A percentile compares a stretch with the other conserved stretches of the same genome.
These are phyloP conservation scores for Forpus xanthops DNA, from an alignment of 2,797 vertebrate species.

Conservation along the genomic window DNA sequence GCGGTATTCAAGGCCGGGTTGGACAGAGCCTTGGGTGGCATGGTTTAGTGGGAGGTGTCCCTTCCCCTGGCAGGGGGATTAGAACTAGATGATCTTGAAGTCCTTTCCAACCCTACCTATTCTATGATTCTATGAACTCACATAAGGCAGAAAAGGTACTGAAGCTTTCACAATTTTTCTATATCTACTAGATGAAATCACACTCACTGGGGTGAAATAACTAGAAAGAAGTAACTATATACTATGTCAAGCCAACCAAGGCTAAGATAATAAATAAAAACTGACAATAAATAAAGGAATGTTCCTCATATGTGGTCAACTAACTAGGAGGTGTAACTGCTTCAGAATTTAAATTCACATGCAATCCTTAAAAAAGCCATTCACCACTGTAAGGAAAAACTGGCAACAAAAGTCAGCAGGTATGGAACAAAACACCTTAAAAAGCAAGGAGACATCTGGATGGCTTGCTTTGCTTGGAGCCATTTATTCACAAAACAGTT, in stretches of 20 bases:
- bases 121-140: too few relatives aligned
- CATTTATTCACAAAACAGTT: neutral
- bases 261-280: conserved; percentile 42
- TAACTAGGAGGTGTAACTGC: neutral
- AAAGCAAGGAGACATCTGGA: neutral
- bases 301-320: neutral
- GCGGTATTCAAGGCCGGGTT: too few relatives aligned
- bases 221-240: conserved; percentile 1
- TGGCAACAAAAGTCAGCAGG: neutral
- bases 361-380: neutral
- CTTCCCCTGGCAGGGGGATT: too few relatives aligned
- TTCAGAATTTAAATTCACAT: neutral
- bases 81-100: too few relatives aligned
- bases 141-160: neutral
- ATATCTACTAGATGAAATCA: neutral
- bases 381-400: neutral
- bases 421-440: neutral
- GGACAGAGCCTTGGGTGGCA: too few relatives aligned
- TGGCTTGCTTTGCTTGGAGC: neutral
- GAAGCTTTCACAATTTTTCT: neutral
- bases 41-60: too few relatives aligned
- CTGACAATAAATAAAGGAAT: neutral
- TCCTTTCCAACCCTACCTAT: too few relatives aligned
- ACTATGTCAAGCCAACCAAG: neutral
- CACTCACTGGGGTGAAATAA: neutral